Conservation (phyloP, 1,140 invertebrate genomes). For the Agrypnia vestita region DNA sequence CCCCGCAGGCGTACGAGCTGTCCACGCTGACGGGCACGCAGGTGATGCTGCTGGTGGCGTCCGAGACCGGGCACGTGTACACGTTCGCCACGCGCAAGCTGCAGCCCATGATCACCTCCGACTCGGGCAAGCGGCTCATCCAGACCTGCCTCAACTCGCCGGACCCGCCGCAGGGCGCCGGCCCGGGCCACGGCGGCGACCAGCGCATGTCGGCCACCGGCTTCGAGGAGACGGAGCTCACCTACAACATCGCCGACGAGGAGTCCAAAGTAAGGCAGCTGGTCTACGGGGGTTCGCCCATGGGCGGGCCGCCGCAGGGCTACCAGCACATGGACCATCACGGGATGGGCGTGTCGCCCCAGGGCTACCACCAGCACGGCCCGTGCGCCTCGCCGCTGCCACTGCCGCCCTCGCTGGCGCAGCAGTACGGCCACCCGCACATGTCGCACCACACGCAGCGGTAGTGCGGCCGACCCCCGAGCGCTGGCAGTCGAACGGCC, state of each 20-base stretch:
- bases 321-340: slow-evolving; percentile 75
- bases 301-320: slow-evolving; percentile 75
- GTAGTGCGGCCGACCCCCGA: slow-evolving; percentile 70
- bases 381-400: slow-evolving; percentile 76
- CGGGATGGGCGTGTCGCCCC: slow-evolving; percentile 73
- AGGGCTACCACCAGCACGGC: slow-evolving; percentile 73
- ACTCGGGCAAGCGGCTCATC: slow-evolving; percentile 98
- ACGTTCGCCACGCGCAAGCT: slow-evolving; percentile 99
- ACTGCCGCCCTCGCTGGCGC: slow-evolving; percentile 74
- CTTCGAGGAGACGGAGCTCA: slow-evolving; percentile 98
- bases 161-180: slow-evolving; percentile 87
- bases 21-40: slow-evolving; percentile 99
- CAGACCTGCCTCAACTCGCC: slow-evolving; percentile 99
- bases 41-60: slow-evolving; percentile 97
- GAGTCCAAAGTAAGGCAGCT: slow-evolving; percentile 97
- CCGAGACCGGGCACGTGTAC: slow-evolving; percentile 98
- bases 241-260: slow-evolving; percentile 95
- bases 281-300: slow-evolving; percentile 84
- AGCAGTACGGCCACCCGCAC: slow-evolving; percentile 77
- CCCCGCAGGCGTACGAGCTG: slow-evolving; percentile 98
- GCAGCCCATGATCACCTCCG: slow-evolving; percentile 99
- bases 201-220: slow-evolving; percentile 98
- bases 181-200: slow-evolving; percentile 82
- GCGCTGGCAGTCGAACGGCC: slow-evolving; percentile 20
- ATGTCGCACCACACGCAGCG: slow-evolving; percentile 81